phyloP scores from a whole-genome alignment of 2,888 invertebrate genomes.

The Clunio marinus region DNA sequence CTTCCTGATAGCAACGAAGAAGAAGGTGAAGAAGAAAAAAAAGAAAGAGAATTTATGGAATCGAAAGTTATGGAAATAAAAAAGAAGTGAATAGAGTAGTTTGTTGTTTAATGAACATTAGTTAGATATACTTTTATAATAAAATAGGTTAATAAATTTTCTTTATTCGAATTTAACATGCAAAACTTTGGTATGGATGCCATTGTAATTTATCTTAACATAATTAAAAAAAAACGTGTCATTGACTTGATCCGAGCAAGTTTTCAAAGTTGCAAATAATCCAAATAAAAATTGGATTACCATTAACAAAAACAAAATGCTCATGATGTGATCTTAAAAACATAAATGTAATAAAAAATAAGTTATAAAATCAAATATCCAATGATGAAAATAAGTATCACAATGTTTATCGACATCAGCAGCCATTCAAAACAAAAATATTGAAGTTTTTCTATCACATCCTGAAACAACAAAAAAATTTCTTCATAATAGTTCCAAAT shows the following conservation, averaged over 20 bases:
- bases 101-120: too few relatives aligned
- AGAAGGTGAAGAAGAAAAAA: slow-evolving; percentile 18
- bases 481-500: too few relatives aligned
- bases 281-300: too few relatives aligned
- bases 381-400: slow-evolving; percentile 39
- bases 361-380: slow-evolving; percentile 27
- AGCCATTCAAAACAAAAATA: slow-evolving; percentile 23
- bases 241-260: too few relatives aligned
- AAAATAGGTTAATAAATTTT: not conserved
- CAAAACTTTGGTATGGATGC: not conserved
- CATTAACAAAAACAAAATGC: too few relatives aligned
- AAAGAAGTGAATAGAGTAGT: not conserved
- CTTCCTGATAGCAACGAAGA: slow-evolving; percentile 56
- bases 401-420: slow-evolving; percentile 35
- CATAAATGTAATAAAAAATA: too few relatives aligned
- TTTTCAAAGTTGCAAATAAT: too few relatives aligned
- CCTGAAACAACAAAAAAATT: slow-evolving; percentile 23
- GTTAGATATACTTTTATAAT: not conserved
- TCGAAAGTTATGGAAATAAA: slow-evolving; percentile 11
- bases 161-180: slow-evolving; percentile 1
- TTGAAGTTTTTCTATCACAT: not conserved
- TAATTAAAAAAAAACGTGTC: too few relatives aligned
- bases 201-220: too few relatives aligned
- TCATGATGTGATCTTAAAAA: too few relatives aligned
- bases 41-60: slow-evolving; percentile 1